phyloP scores from a whole-genome alignment of 1,140 invertebrate genomes.

The Mamestra configurata region DNA sequence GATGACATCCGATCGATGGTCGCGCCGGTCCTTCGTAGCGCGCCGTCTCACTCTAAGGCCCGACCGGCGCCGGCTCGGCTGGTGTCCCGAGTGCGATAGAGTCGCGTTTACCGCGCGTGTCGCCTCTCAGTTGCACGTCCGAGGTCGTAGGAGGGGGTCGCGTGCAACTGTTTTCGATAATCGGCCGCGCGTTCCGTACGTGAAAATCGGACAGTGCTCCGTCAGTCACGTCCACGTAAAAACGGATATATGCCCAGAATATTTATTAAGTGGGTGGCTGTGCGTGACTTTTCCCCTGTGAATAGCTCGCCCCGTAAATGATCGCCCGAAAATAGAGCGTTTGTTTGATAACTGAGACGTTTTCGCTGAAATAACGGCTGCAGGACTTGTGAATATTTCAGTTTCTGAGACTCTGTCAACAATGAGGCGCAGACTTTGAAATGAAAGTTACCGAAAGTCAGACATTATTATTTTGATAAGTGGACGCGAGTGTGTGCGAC shows the following conservation, averaged over 20 bases:
- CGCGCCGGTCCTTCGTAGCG: constrained; percentile 64
- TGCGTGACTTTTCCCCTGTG: constrained; percentile 86
- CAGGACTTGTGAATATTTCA: constrained; percentile 56
- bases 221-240: constrained; percentile 86
- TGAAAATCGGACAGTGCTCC: constrained; percentile 85
- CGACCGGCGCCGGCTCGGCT: constrained; percentile 68
- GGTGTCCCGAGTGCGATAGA: constrained; percentile 78
- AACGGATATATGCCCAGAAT: constrained; percentile 88
- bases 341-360: constrained; percentile 81
- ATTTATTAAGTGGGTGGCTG: constrained; percentile 88
- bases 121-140: constrained; percentile 85
- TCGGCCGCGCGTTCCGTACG: constrained; percentile 86
- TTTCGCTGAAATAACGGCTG: constrained; percentile 63
- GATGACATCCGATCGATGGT: constrained; percentile 77
- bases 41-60: constrained; percentile 69
- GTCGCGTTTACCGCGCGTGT: constrained; percentile 84
- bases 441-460: constrained; percentile 30
- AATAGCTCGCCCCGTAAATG: constrained; percentile 80
- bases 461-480: constrained; percentile 7
- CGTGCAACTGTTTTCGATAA: constrained; percentile 87
- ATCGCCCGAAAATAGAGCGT: constrained; percentile 80
- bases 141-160: constrained; percentile 84
- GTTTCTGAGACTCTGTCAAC: constrained; percentile 57
- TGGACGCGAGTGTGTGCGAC: constrained; percentile 31
- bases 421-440: constrained; percentile 46